Evolutionary conservation across 2,888 invertebrate genomes (phyloP).

Genomic region (Meta bourneti): DNA sequence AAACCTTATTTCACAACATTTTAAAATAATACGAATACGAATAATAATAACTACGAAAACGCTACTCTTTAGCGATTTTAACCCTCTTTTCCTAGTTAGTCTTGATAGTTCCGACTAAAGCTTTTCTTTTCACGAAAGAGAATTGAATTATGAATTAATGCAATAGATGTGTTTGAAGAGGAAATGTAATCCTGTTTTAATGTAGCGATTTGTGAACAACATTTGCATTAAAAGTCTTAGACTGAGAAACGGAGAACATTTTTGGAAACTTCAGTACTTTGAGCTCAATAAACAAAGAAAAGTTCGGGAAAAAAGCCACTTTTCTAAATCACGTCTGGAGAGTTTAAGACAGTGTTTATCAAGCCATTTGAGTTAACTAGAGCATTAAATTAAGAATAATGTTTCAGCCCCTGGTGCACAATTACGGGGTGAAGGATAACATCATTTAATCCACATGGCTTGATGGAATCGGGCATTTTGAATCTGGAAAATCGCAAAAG

Average conservation of each 20-base stretch:
- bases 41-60: too few species aligned
- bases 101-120: too few species aligned
- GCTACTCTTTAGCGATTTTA: too few species aligned
- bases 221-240: neutral
- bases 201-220: neutral
- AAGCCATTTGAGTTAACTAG: conserved; percentile 64
- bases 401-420: conserved; percentile 29
- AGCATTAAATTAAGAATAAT: conserved; percentile 69
- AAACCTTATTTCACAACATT: too few species aligned
- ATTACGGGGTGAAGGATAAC: conserved; percentile 49
- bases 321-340: conserved; percentile 49
- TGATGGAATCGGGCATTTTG: conserved; percentile 44
- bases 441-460: conserved; percentile 44
- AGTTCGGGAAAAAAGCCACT: conserved; percentile 7
- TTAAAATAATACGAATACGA: too few species aligned
- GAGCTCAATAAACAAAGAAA: neutral
- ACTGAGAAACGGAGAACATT: conserved; percentile 9
- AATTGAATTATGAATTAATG: conserved; percentile 1
- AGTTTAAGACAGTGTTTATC: conserved; percentile 60
- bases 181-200: neutral
- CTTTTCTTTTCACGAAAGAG: too few species aligned
- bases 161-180: neutral
- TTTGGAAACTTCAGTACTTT: conserved; percentile 10
- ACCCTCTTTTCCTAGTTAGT: too few species aligned
- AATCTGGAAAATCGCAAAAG: neutral